phyloP scores from a whole-genome alignment of 2,888 invertebrate genomes.

The Cephus rjabovi region DNA sequence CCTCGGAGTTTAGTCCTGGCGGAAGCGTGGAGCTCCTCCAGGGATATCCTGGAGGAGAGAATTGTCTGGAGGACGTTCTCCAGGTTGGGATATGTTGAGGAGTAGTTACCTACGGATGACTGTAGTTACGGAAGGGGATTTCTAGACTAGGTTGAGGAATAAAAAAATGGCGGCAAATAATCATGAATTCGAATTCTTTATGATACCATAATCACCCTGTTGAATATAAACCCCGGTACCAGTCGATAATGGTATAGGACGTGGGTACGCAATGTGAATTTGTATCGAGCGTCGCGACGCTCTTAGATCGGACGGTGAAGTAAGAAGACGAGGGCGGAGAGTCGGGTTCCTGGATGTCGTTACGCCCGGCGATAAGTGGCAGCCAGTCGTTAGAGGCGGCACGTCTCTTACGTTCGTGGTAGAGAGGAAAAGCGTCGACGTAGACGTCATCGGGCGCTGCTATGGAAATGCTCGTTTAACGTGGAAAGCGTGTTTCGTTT shows the following conservation, averaged over 20 bases:
- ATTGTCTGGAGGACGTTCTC: background rate
- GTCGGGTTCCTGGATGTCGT: background rate
- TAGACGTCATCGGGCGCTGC: background rate
- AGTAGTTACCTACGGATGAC: background rate
- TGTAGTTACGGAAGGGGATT: background rate
- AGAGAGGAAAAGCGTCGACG: background rate
- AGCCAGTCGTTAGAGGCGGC: background rate
- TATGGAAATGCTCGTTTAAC: background rate
- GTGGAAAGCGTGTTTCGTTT: background rate
- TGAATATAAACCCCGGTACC: background rate
- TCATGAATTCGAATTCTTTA: background rate
- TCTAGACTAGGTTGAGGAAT: background rate
- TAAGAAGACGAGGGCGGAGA: background rate
- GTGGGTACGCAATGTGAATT: background rate
- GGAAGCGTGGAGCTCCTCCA: background rate
- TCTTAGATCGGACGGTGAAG: background rate
- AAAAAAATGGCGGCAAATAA: background rate
- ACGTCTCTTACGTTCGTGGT: background rate
- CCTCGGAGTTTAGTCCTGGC: slow-evolving; percentile 57
- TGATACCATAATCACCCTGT: background rate
- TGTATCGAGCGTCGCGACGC: background rate
- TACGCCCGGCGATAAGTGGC: slow-evolving; percentile 1
- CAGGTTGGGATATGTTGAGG: background rate
- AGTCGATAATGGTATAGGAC: background rate
- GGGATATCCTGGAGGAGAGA: background rate